These are phyloP conservation scores for Charanyca ferruginea DNA, from an alignment of 2,888 invertebrate genomes.

Conservation along the genomic window DNA sequence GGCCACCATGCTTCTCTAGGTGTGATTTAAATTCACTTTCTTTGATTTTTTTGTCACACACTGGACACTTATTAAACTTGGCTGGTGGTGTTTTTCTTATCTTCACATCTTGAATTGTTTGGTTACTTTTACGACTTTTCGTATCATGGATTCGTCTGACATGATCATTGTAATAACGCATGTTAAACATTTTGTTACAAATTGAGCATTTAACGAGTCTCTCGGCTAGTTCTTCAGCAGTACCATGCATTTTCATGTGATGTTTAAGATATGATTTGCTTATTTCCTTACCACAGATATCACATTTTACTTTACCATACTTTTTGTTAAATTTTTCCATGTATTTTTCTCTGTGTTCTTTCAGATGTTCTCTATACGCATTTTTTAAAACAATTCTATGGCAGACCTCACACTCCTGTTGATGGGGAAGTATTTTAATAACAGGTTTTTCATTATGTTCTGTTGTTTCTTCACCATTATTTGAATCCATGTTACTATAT, in stretches of 20 bases:
- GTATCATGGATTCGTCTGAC: conserved; percentile 56
- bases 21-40: conserved; percentile 62
- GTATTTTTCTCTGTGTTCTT: conserved; percentile 61
- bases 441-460: conserved; percentile 42
- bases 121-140: conserved; percentile 4
- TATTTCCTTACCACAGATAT: conserved; percentile 64
- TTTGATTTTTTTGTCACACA: conserved; percentile 61
- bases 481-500: conserved; percentile 45
- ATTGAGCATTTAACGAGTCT: conserved; percentile 54
- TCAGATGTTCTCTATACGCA: conserved; percentile 58
- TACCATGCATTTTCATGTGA: conserved; percentile 64
- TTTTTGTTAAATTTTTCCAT: conserved; percentile 48
- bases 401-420: conserved; percentile 65
- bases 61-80: conserved; percentile 55
- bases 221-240: conserved; percentile 54
- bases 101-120: conserved; percentile 11
- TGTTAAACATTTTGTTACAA: conserved; percentile 58
- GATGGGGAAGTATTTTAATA: conserved; percentile 30
- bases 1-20: conserved; percentile 59
- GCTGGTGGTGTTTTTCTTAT: not conserved
- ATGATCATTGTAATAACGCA: conserved; percentile 59
- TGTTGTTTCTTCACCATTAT: conserved; percentile 43
- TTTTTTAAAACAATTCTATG: conserved; percentile 50
- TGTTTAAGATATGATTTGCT: conserved; percentile 63
- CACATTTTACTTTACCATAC: conserved; percentile 66